Percentiles rank a stretch among this genome's conserved stretches.
Evolutionary conservation across 2,888 invertebrate species (phyloP).

Genomic region (Drosophila koepferae): DNA sequence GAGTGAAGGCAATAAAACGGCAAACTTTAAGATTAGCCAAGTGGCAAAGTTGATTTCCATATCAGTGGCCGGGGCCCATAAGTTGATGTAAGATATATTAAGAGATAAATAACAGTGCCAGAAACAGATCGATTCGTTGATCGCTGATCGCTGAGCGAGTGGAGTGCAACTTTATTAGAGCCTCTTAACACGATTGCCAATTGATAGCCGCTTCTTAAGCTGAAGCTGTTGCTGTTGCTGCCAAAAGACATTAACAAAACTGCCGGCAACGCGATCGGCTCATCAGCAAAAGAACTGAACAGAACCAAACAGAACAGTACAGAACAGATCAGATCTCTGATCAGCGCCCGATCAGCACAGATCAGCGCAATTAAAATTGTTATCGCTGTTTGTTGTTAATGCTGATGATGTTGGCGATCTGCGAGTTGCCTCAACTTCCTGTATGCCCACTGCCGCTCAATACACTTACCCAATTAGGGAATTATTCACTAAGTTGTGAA

Average conservation of each 20-base stretch:
- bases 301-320: background rate
- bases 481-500: background rate
- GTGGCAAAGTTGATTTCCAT: conserved; percentile 72
- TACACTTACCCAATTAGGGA: conserved; percentile 31
- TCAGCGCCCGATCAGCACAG: conserved; percentile 36
- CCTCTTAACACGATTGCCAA: conserved; percentile 74
- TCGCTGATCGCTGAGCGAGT: conserved; percentile 19
- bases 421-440: conserved; percentile 61
- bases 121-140: conserved; percentile 64
- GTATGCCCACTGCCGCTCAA: conserved; percentile 36
- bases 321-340: conserved; percentile 5
- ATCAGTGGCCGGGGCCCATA: conserved; percentile 60
- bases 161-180: conserved; percentile 74
- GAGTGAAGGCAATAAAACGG: conserved; percentile 21
- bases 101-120: conserved; percentile 70
- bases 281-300: conserved; percentile 16
- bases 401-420: conserved; percentile 51
- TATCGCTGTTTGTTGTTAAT: conserved; percentile 78
- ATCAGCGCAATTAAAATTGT: conserved; percentile 79
- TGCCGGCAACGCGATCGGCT: conserved; percentile 45
- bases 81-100: conserved; percentile 77
- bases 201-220: conserved; percentile 56
- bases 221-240: conserved; percentile 49
- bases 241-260: conserved; percentile 79
- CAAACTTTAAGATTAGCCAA: conserved; percentile 72